Base-by-base conservation (phyloP, 2,888 invertebrate genomes). In the Apodemia duryi region DNA sequence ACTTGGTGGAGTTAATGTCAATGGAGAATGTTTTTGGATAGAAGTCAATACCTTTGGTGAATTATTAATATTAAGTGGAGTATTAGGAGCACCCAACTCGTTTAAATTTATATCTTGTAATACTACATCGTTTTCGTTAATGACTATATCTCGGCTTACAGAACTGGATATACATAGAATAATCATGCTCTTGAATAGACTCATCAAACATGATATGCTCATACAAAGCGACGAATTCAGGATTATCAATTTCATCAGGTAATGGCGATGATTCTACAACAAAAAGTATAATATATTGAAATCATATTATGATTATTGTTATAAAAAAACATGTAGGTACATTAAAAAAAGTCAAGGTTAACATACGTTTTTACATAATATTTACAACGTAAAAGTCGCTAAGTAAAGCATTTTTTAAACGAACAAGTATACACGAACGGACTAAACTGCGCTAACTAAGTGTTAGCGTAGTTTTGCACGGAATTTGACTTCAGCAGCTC, bases 1-100 rank as follows among this genome's bases (percentile, higher is more conserved):
- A 62, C 43, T 65, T 43, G 62, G 54, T 54, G 62, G 62, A 62
- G 65, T 62, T 62, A 65, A 54, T 62, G 62, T 54, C 41, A 62
- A 62, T 57, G 43, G 63, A 54, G 65, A 65, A 65, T 62, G 54
- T 54, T 61, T 62, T 65, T 62, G 62, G 52, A 65, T 62, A 52
- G 41, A 52, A 65, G 52, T 65, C 43, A 52, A n/a, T 41, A 52
- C 43, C 41, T 9, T 62, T 6, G 62, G 41, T 62, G 46, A 62
- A n/a, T n/a, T n/a, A 62, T 43, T 28, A 62, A 57, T 57, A 29
- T 29, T 62, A 62, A 62, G n/a, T 62, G 62, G 62, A 62, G 62
- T 41, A 57, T 57, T 57, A 57, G 57, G 57, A 57, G 28, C 32
- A 29, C 57, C 57, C 32, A 28, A 28, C 32, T 57, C 57, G 11